A percentile compares a stretch with the other conserved stretches of the same genome.
Conservation (phyloP, 2,888 invertebrate species). For the Conistra vaccinii region DNA sequence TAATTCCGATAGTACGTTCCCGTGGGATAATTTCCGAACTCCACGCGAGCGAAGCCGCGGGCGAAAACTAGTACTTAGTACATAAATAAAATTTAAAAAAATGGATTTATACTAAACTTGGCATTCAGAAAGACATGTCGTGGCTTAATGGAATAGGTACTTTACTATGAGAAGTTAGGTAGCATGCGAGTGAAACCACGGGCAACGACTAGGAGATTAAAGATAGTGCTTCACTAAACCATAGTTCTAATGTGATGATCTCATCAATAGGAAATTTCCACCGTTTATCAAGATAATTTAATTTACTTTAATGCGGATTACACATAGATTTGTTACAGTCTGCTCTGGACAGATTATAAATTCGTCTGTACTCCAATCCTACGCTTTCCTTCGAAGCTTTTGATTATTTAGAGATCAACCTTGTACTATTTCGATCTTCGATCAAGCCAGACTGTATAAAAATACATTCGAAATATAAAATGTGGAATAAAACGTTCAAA, state of each 20-base stretch:
- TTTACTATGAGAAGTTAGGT: neutral
- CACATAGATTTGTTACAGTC: slow-evolving; percentile 50
- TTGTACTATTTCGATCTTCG: slow-evolving; percentile 82
- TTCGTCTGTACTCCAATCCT: slow-evolving; percentile 72
- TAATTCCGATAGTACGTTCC: too few relatives aligned
- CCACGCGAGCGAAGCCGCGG: too few relatives aligned
- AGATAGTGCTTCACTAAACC: neutral
- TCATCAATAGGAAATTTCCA: slow-evolving; percentile 39
- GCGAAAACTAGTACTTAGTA: too few relatives aligned
- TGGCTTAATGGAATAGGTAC: neutral
- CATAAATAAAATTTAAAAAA: too few relatives aligned
- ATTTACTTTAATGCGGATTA: slow-evolving; percentile 38
- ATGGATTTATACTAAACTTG: neutral
- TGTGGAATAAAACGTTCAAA: slow-evolving; percentile 77
- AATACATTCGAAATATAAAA: slow-evolving; percentile 82
- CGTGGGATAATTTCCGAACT: too few relatives aligned
- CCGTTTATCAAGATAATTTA: slow-evolving; percentile 34
- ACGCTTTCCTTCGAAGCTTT: slow-evolving; percentile 75
- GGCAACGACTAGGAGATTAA: neutral
- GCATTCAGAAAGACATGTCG: neutral
- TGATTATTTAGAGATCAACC: slow-evolving; percentile 85
- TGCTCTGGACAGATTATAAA: slow-evolving; percentile 60
- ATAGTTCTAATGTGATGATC: slow-evolving; percentile 8
- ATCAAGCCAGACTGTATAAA: slow-evolving; percentile 78
- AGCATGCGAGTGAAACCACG: neutral